phyloP scores from a whole-genome alignment of 2,888 invertebrate species.

The Hyles lineata region DNA sequence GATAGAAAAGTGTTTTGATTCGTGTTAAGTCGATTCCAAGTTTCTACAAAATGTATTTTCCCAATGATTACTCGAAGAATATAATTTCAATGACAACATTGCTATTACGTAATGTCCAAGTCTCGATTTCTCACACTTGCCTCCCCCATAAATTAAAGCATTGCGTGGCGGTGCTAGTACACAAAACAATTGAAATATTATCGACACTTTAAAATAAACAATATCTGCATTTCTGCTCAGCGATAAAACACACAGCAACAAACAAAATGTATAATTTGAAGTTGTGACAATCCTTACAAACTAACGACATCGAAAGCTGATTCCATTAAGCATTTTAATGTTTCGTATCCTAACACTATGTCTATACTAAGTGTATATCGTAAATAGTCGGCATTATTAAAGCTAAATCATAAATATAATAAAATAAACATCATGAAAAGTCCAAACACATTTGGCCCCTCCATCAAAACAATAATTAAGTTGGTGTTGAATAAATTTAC shows the following conservation, averaged over 20 bases:
- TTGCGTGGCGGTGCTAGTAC: conserved; percentile 30
- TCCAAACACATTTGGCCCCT: conserved; percentile 46
- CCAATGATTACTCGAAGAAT: neutral
- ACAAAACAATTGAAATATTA: neutral
- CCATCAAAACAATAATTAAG: conserved; percentile 35
- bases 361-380: conserved; percentile 3
- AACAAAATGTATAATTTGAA: conserved; percentile 17
- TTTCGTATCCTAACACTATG: conserved; percentile 29
- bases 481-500: neutral
- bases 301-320: conserved; percentile 52
- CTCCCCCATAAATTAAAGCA: conserved; percentile 28
- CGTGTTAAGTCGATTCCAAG: neutral
- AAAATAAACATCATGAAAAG: conserved; percentile 15
- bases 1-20: neutral
- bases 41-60: neutral
- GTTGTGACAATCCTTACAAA: conserved; percentile 26
- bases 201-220: neutral
- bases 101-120: neutral
- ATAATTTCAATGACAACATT: neutral
- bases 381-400: conserved; percentile 20
- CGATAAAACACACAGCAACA: conserved; percentile 11
- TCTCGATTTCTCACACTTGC: conserved; percentile 23
- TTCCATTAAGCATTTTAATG: conserved; percentile 43
- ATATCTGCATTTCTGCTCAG: neutral
- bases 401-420: conserved; percentile 2